Evolutionary conservation across 37 sponge, comb jelly and placozoan genomes (phyloP), one percentile per base, ranked within the genome.

Genomic region (Axinella damicornis): DNA sequence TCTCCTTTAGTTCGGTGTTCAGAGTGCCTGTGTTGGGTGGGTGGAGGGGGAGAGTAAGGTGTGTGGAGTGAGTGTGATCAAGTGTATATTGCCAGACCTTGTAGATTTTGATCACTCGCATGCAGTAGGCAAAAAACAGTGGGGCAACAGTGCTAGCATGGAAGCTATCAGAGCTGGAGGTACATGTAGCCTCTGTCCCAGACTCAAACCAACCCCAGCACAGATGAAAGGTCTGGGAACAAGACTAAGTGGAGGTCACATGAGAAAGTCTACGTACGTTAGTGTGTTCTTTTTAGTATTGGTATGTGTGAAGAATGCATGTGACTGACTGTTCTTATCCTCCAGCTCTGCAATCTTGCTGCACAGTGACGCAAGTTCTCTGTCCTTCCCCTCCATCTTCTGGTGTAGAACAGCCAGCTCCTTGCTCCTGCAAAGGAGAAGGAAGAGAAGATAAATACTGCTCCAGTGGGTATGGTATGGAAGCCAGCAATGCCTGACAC

Each of bases 241-340:
- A n/a, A n/a, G n/a, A n/a, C n/a, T n/a, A n/a, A n/a, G n/a, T n/a
- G n/a, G n/a, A n/a, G n/a, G n/a, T n/a, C n/a, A n/a, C n/a, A n/a
- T n/a, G 62, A 27, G 69, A 33, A 18, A 36, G 18, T 68, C 34
- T 18, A 68, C 34, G 27, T 68, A 13, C 35, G 2, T 68, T 46
- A 12, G 46, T 46, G 46, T 46, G n/a, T n/a, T n/a, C n/a, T n/a
- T n/a, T n/a, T n/a, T n/a, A n/a, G n/a, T n/a, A n/a, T n/a, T n/a
- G n/a, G n/a, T n/a, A n/a, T n/a, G n/a, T 65, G 65, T 15, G 13
- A 16, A 24, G 65, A 14, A 56, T 17, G 17, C 17, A 14, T 56
- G 14, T 24, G 31, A 67, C 69, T 67, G 19, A 67, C 69, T 33
- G 35, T 67, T 67, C 35, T 67, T 32, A 19, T 25, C 73, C 53